A percentile compares a stretch with the other conserved stretches of the same genome.
phyloP scores from a whole-genome alignment of 2,888 invertebrate genomes.

The Pycnomerus fuliginosus region DNA sequence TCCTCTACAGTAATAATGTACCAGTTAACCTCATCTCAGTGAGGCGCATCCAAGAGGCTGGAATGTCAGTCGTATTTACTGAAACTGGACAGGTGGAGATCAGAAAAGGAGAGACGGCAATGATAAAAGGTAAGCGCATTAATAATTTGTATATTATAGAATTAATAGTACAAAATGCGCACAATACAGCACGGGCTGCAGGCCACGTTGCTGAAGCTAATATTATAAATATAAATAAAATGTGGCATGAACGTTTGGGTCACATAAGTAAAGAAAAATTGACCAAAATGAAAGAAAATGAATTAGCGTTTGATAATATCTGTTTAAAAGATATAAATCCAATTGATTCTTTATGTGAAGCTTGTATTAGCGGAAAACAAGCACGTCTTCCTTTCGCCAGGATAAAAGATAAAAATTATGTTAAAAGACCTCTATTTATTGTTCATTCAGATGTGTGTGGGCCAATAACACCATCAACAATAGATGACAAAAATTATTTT shows the following conservation, averaged over 20 bases:
- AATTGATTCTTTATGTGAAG: slow-evolving; percentile 17
- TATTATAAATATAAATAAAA: background rate
- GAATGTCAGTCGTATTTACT: slow-evolving; percentile 38
- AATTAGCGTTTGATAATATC: background rate
- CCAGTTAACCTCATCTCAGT: slow-evolving; percentile 40
- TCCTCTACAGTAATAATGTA: slow-evolving; percentile 37
- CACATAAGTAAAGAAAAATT: slow-evolving; percentile 4
- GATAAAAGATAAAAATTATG: slow-evolving; percentile 13
- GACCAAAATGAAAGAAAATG: slow-evolving; percentile 1
- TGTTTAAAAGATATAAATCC: slow-evolving; percentile 3
- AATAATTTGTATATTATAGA: slow-evolving; percentile 2
- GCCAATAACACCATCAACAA: slow-evolving; percentile 19
- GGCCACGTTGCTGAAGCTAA: background rate
- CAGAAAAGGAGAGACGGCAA: slow-evolving; percentile 26
- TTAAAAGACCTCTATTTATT: slow-evolving; percentile 17
- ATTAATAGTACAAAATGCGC: background rate
- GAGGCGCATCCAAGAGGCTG: slow-evolving; percentile 27
- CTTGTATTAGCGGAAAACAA: slow-evolving; percentile 15
- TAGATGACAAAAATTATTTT: slow-evolving; percentile 23
- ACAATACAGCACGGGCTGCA: background rate
- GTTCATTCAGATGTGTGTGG: slow-evolving; percentile 22
- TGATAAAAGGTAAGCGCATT: slow-evolving; percentile 28
- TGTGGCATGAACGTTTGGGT: slow-evolving; percentile 8
- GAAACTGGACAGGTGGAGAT: slow-evolving; percentile 31
- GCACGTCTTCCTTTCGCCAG: slow-evolving; percentile 14